Percentiles rank a stretch among this genome's conserved stretches.
Conservation (phyloP, 2,113 vertebrate species). For the Progne subis region DNA sequence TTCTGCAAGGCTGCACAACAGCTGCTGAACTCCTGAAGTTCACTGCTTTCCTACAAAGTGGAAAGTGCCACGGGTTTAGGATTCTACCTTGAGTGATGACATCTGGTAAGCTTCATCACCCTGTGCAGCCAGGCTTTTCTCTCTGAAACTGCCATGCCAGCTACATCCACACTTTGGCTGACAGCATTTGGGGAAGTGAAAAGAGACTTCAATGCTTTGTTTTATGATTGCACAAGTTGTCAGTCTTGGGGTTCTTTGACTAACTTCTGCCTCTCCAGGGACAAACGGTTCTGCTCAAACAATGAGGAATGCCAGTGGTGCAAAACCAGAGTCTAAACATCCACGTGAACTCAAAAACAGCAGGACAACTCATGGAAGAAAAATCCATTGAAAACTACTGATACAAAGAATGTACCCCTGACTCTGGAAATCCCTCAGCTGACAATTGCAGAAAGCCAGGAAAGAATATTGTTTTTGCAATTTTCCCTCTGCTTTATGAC, state of each 20-base stretch:
- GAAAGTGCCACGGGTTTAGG: background rate
- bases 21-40: background rate
- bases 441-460: background rate
- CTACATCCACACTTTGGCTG: background rate
- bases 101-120: background rate
- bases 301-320: background rate
- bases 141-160: background rate
- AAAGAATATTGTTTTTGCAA: background rate
- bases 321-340: background rate
- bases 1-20: background rate
- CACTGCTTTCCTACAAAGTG: background rate
- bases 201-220: background rate
- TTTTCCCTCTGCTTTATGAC: background rate
- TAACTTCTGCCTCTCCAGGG: background rate
- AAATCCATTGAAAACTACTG: conserved; percentile 15
- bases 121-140: background rate
- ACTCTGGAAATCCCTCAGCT: conserved; percentile 8
- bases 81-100: background rate
- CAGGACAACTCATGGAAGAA: background rate
- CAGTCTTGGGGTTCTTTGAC: background rate
- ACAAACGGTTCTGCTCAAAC: background rate
- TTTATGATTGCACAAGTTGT: background rate
- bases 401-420: conserved; percentile 11
- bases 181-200: background rate
- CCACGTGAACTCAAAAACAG: background rate